These are phyloP conservation scores for Cuculus canorus DNA, from an alignment of 2,797 vertebrate genomes.

Conservation along the genomic window DNA sequence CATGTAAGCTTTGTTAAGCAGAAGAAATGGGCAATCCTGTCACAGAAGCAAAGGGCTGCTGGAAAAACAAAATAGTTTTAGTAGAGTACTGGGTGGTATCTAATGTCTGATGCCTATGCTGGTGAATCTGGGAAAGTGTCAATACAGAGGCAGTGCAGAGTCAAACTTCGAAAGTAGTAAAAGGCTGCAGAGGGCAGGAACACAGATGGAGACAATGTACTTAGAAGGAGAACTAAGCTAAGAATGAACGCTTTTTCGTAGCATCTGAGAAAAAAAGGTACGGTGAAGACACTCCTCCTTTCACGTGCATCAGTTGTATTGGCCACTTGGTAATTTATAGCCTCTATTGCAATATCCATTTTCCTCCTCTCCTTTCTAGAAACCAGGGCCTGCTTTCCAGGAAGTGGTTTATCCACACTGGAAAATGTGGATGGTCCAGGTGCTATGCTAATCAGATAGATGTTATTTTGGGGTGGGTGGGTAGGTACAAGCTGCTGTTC, in stretches of 20 bases:
- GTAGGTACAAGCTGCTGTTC: slow-evolving; percentile 53
- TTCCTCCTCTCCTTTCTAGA: slow-evolving; percentile 36
- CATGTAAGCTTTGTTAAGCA: not conserved
- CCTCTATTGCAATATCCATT: slow-evolving; percentile 35
- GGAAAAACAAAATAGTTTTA: not conserved
- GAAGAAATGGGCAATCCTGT: not conserved
- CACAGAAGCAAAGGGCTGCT: not conserved
- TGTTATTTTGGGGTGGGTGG: slow-evolving; percentile 60
- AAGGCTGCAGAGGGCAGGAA: not conserved
- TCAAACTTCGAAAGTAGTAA: not conserved
- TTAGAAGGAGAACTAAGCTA: not conserved
- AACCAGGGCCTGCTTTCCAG: slow-evolving; percentile 66
- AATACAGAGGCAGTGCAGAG: not conserved
- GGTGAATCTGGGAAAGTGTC: not conserved
- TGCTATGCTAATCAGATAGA: slow-evolving; percentile 63
- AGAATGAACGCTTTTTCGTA: not conserved
- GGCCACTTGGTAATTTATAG: slow-evolving; percentile 45
- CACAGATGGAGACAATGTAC: not conserved
- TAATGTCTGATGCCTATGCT: not conserved
- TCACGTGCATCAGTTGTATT: slow-evolving; percentile 12
- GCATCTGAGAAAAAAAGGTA: not conserved
- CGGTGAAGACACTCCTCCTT: slow-evolving; percentile 10
- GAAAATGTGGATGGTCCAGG: slow-evolving; percentile 66
- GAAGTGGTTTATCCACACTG: slow-evolving; percentile 60
- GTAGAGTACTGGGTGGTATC: not conserved